Evolutionary conservation across 2,888 invertebrate genomes (phyloP).

Genomic region (Rambutsinella grinnellia): DNA sequence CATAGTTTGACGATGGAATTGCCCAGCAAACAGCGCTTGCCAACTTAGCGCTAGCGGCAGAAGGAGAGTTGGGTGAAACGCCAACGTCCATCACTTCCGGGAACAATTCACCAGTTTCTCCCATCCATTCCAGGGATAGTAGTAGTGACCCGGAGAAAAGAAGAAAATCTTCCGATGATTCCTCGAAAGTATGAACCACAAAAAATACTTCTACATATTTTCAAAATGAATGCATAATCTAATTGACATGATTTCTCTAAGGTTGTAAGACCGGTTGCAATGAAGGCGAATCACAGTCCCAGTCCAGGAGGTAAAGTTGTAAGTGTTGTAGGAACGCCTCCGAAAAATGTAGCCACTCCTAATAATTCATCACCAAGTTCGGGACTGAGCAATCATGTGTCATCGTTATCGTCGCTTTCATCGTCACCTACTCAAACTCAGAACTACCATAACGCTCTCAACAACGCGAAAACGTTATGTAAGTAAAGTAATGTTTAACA

Average conservation of each 20-base stretch:
- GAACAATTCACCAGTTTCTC: constrained; percentile 80
- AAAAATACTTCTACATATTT: no score
- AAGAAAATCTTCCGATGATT: constrained; percentile 67
- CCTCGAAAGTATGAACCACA: constrained; percentile 66
- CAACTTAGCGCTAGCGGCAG: constrained; percentile 48
- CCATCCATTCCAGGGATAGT: constrained; percentile 79
- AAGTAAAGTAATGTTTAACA: constrained; percentile 25
- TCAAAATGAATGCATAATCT: no score
- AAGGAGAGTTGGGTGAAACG: constrained; percentile 80
- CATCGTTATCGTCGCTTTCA: constrained; percentile 65
- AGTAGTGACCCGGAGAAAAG: constrained; percentile 67
- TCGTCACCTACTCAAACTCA: constrained; percentile 65
- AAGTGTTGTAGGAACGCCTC: constrained; percentile 63
- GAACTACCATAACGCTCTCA: constrained; percentile 65
- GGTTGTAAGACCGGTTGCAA: constrained; percentile 89
- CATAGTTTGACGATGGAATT: constrained; percentile 62
- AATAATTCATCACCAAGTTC: constrained; percentile 71
- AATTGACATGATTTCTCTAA: no score
- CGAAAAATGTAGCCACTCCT: constrained; percentile 68
- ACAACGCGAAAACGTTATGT: constrained; percentile 63
- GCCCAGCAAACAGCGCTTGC: constrained; percentile 62
- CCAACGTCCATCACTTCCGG: constrained; percentile 88
- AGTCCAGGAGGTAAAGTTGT: constrained; percentile 61
- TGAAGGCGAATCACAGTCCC: constrained; percentile 75
- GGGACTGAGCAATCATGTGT: constrained; percentile 69